Conservation (phyloP, 2,113 vertebrate species). For the Aphelocoma coerulescens region DNA sequence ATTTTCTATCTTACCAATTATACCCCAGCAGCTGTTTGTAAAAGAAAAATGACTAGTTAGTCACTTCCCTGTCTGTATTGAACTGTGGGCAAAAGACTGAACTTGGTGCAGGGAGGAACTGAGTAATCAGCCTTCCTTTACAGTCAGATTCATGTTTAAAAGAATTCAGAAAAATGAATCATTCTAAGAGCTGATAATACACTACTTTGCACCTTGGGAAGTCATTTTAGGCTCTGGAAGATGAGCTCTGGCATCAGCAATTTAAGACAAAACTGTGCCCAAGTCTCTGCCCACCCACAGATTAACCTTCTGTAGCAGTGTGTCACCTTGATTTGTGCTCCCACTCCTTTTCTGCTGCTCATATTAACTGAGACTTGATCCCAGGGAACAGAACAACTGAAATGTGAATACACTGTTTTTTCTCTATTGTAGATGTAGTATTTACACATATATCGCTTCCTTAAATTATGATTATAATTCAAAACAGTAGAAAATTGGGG, state of each 20-base stretch:
- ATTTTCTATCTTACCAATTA: constrained; percentile 29
- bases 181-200: constrained; percentile 26
- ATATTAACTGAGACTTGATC: neutral
- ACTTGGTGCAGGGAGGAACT: constrained; percentile 48
- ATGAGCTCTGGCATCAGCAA: constrained; percentile 5
- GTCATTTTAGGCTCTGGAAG: constrained; percentile 7
- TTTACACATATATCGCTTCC: neutral
- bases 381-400: neutral
- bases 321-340: neutral
- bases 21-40: constrained; percentile 9
- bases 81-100: constrained; percentile 45
- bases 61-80: constrained; percentile 38
- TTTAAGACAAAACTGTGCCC: neutral
- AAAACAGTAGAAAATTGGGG: neutral
- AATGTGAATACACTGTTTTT: neutral
- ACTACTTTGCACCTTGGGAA: constrained; percentile 34
- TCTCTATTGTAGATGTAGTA: neutral
- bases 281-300: neutral
- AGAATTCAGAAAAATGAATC: constrained; percentile 50
- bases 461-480: neutral
- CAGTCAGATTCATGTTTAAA: constrained; percentile 20
- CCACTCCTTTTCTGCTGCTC: neutral
- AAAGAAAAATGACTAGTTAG: constrained; percentile 35
- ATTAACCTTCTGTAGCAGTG: neutral
- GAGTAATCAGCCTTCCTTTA: constrained; percentile 55